phyloP scores from a whole-genome alignment of 2,113 vertebrate genomes.

The Isichthys henryi region DNA sequence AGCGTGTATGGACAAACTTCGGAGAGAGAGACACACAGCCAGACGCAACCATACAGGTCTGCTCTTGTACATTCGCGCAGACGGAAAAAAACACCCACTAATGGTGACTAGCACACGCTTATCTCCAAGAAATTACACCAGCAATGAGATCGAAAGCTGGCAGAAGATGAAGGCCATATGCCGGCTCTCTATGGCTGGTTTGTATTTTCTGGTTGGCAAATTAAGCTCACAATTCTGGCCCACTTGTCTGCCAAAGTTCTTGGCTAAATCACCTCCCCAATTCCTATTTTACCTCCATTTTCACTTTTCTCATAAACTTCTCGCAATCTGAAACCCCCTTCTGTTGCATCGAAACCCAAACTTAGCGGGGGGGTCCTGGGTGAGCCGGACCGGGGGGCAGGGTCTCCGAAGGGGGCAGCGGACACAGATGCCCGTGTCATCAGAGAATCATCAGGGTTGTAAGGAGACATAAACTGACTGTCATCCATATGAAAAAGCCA shows the following conservation, averaged over 20 bases:
- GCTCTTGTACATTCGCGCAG: background rate
- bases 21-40: background rate
- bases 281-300: slow-evolving; percentile 15
- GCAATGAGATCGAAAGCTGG: slow-evolving; percentile 37
- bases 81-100: background rate
- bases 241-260: slow-evolving; percentile 42
- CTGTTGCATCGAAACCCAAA: background rate
- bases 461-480: background rate
- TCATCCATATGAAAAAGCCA: background rate
- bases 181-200: slow-evolving; percentile 34
- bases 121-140: slow-evolving; percentile 17
- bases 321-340: background rate
- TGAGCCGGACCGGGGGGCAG: no score
- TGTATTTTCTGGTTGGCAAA: slow-evolving; percentile 49
- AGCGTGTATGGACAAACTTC: background rate
- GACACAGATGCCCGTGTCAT: background rate
- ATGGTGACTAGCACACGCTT: background rate
- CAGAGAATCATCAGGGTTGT: background rate
- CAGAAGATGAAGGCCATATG: slow-evolving; percentile 47
- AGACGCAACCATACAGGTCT: background rate
- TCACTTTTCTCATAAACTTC: background rate
- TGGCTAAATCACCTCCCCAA: slow-evolving; percentile 18
- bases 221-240: slow-evolving; percentile 41
- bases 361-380: background rate
- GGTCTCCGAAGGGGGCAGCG: background rate